Evolutionary conservation across 2,113 vertebrate genomes (phyloP), one percentile per base, ranked within the genome.

Genomic region (Ploceus nigricollis): DNA sequence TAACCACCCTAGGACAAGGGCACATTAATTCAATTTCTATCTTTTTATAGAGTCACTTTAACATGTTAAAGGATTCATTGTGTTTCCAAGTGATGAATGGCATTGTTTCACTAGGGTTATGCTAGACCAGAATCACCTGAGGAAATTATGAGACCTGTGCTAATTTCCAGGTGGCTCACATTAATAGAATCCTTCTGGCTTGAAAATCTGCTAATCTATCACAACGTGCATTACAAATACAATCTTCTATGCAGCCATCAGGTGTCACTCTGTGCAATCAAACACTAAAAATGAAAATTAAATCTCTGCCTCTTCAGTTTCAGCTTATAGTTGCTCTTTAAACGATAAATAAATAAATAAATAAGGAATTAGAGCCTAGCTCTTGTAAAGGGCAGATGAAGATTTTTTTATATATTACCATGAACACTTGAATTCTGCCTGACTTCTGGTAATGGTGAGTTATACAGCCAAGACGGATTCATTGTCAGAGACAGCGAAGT

Each of bases 241-340:
- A 70, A 70, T 92, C 35, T 83, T 77, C 71, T 63, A 13, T 31
- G 21, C 24, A 85, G 85, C 90, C 90, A 90, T 91, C 82, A 92
- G 94, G 64, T 95, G 92, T 94, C 96, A 88, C 75, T 88, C 40
- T 94, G 17, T 30, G 51, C 82, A 93, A 82, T 70, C 35, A 81
- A 70, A 95, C 48, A 57, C 28, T 73, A 58, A 31, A 66, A 90
- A 54, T 22, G 11, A 73, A 61, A 93, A 77, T 45, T 40, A 53
- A 69, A 57, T 35, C 6, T 66, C 40, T 23, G 3, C 15, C 13
- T 79, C 33, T 12, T 54, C 45, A 11, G 8, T 70, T 79, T 64
- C 57, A 57, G 9, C 2, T 92, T 56, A 54, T 56, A 86, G 80
- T 27, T 47, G 16, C 5, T 50, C 11, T 65, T 82, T 40, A 10